A percentile compares a stretch with the other conserved stretches of the same genome.
Conservation (phyloP, 2,113 vertebrate genomes). For the Lanius ludovicianus region DNA sequence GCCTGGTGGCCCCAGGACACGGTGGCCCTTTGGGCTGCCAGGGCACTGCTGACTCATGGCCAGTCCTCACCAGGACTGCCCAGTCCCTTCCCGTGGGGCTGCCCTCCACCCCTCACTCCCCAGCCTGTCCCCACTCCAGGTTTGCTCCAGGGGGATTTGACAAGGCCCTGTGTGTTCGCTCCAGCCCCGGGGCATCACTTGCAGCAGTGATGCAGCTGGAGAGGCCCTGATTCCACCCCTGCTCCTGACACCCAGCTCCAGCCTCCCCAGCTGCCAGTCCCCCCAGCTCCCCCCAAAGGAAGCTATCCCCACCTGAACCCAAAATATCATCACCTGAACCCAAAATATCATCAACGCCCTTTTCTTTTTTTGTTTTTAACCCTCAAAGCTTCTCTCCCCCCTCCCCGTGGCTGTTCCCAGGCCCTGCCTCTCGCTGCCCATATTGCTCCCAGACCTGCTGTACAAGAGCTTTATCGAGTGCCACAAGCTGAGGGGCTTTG, state of each 20-base stretch:
- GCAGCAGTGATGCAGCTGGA: fast-evolving
- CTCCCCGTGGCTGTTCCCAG: background rate
- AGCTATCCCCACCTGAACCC: background rate
- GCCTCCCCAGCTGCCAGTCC: background rate
- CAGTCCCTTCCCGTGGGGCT: background rate
- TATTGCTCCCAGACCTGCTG: background rate
- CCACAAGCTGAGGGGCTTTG: slow-evolving; percentile 26
- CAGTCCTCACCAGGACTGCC: background rate
- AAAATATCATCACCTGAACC: too few relatives aligned
- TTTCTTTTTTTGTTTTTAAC: background rate
- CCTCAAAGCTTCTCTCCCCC: background rate
- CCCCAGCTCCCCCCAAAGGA: background rate
- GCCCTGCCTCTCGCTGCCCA: background rate
- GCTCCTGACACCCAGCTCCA: background rate
- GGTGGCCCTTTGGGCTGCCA: background rate
- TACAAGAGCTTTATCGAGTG: slow-evolving; percentile 19
- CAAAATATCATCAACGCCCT: background rate
- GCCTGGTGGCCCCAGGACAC: background rate
- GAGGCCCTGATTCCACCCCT: fast-evolving
- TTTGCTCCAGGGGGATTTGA: background rate
- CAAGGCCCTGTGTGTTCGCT: too few relatives aligned
- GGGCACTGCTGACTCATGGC: background rate
- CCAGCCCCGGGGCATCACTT: fast-evolving
- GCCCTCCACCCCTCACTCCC: background rate
- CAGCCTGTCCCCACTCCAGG: background rate